Base-by-base conservation (phyloP, 2,888 invertebrate genomes). In the Dicycla oo region DNA sequence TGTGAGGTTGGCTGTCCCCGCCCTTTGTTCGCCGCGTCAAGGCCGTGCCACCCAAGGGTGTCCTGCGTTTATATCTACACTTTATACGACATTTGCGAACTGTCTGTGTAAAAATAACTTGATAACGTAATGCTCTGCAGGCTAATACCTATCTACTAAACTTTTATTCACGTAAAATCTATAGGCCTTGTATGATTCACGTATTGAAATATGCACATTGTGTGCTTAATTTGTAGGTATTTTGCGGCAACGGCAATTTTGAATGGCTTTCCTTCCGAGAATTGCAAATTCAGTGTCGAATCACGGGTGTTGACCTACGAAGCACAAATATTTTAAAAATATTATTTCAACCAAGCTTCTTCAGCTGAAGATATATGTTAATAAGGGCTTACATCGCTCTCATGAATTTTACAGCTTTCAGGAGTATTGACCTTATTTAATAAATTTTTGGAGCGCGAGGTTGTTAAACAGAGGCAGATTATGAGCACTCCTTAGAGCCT, bases 21-120 rank as follows among this genome's bases (percentile, higher is more conserved):
- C 83, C 84, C 90, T 91, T 91, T 91, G 93, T 93, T 90, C 86
- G 54, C 38, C 54, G 67, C 75, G 78, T 89, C 92, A 94, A 93
- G 93, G 93, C 85, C 90, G 80, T 81, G 73, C 85, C 83, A 83
- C 73, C 76, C 69, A 73, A 76, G 80, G 68, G 70, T 79, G 80
- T 82, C 81, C 85, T 89, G 83, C 83, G 80, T 82, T 75, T 80
- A 72, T 78, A 68, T 68, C 23, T 74, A 80, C 80, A 61, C 47
- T 57, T 81, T 85, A 81, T 86, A 83, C 83, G 83, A 84, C 83
- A 78, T 83, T 80, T 81, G 78, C 79, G 74, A 79, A 82, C 80
- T 76, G 80, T 81, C 80, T 69, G 57, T 57, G 80, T 82, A 82
- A 81, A 85, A 86, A 86, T 86, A 87, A 65, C 75, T 56, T 53